A percentile compares a stretch with the other conserved stretches of the same genome.
Conservation (phyloP, 2,797 vertebrate genomes). For the Crocidura indochinensis region DNA sequence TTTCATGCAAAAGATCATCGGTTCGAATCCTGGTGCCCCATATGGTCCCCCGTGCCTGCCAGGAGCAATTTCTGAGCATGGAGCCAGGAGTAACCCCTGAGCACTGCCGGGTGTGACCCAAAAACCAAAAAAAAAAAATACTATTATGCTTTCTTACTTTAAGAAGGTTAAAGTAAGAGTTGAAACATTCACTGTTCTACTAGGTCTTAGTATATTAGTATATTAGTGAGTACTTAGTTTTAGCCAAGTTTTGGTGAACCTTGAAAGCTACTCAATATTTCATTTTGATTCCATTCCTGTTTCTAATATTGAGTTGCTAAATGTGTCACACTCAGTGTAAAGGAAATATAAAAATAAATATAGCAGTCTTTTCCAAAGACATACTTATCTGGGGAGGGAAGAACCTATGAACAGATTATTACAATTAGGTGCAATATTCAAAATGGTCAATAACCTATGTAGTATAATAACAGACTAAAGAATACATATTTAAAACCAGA, state of each 20-base stretch:
- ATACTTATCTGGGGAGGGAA: not conserved
- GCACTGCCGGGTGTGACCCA: too few species aligned
- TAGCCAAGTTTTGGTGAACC: not conserved
- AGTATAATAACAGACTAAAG: not conserved
- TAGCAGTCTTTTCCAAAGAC: not conserved
- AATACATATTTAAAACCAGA: not conserved
- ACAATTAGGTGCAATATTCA: not conserved
- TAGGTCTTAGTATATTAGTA: not conserved
- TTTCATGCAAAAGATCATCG: too few species aligned
- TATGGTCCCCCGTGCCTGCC: too few species aligned
- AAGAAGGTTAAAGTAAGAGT: constrained; percentile 14
- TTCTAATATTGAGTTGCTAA: constrained; percentile 6
- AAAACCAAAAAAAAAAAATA: too few species aligned
- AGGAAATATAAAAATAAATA: constrained; percentile 9
- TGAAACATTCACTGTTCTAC: not conserved
- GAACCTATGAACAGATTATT: not conserved
- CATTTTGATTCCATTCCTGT: not conserved
- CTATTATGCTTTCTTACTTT: not conserved
- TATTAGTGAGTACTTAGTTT: not conserved
- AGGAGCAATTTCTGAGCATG: too few species aligned
- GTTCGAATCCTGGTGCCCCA: too few species aligned
- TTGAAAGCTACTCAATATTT: not conserved
- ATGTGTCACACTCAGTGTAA: not conserved
- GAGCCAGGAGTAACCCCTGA: too few species aligned
- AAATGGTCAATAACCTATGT: not conserved